phyloP scores from a whole-genome alignment of 1,140 invertebrate species.

The Callitettix versicolor region DNA sequence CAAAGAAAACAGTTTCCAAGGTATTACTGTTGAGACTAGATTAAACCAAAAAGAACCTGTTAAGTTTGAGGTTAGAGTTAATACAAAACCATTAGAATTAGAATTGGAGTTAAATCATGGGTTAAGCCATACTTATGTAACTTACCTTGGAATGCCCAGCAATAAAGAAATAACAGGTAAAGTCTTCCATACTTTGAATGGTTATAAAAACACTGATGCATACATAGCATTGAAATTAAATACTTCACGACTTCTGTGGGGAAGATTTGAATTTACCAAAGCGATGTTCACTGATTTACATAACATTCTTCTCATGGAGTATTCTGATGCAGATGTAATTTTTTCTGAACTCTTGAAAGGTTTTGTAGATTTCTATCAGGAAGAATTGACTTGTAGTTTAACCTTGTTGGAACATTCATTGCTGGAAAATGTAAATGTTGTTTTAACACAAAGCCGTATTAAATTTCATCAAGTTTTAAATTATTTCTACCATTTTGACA shows the following conservation, averaged over 20 bases:
- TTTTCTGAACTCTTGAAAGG: background rate
- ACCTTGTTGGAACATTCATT: background rate
- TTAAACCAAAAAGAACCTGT: conserved; percentile 6
- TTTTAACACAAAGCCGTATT: background rate
- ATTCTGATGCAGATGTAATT: background rate
- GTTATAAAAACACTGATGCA: background rate
- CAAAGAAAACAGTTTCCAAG: background rate
- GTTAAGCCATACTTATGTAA: background rate
- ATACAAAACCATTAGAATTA: background rate
- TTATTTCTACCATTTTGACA: background rate
- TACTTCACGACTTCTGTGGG: background rate
- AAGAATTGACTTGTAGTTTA: background rate
- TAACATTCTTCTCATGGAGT: background rate
- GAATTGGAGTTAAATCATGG: conserved; percentile 5
- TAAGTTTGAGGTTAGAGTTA: background rate
- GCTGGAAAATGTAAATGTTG: background rate
- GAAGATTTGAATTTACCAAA: conserved; percentile 6
- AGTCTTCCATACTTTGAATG: background rate
- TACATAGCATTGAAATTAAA: background rate
- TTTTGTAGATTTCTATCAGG: background rate
- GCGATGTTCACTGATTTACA: background rate
- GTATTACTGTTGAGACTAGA: conserved; percentile 2
- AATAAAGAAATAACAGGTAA: conserved; percentile 4
- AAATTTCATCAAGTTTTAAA: background rate
- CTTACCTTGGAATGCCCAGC: background rate